Evolutionary conservation across 1,140 invertebrate species (phyloP).

Genomic region (Pollicipes pollicipes): DNA sequence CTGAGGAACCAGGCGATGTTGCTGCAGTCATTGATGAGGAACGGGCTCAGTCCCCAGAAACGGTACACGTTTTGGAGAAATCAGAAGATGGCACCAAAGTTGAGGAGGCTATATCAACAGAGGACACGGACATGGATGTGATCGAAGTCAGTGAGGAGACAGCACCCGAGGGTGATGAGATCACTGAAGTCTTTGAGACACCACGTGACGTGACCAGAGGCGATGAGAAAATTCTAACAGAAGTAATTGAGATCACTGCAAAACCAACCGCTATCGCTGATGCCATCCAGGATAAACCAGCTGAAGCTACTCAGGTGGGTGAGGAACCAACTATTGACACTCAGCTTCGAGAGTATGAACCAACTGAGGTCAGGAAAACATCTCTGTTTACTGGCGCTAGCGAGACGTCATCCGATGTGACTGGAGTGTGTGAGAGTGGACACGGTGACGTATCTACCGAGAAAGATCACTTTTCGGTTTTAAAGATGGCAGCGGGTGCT

Average conservation of each 20-base stretch:
- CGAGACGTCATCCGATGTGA: background rate
- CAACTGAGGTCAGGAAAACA: conserved; percentile 9
- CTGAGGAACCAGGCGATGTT: too few species aligned
- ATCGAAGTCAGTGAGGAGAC: background rate
- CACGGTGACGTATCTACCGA: too few species aligned
- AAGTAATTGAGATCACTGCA: background rate
- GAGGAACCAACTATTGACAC: conserved; percentile 10
- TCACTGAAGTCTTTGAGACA: background rate
- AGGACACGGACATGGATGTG: too few species aligned
- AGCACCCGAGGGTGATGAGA: background rate
- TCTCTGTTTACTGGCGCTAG: background rate
- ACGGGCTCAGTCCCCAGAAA: too few species aligned
- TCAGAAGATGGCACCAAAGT: too few species aligned
- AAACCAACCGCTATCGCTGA: background rate
- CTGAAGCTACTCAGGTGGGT: conserved; percentile 8
- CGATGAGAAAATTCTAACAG: background rate
- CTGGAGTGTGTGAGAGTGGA: background rate
- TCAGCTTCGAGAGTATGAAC: conserved; percentile 12
- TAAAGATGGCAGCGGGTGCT: background rate
- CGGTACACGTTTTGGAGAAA: too few species aligned
- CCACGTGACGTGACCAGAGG: background rate
- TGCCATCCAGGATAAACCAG: conserved; percentile 12
- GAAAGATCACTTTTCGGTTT: too few species aligned
- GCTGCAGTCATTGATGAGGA: too few species aligned
- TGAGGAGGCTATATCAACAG: too few species aligned